Base-by-base conservation (phyloP, 2,113 vertebrate genomes). In the Plecotus auritus region DNA sequence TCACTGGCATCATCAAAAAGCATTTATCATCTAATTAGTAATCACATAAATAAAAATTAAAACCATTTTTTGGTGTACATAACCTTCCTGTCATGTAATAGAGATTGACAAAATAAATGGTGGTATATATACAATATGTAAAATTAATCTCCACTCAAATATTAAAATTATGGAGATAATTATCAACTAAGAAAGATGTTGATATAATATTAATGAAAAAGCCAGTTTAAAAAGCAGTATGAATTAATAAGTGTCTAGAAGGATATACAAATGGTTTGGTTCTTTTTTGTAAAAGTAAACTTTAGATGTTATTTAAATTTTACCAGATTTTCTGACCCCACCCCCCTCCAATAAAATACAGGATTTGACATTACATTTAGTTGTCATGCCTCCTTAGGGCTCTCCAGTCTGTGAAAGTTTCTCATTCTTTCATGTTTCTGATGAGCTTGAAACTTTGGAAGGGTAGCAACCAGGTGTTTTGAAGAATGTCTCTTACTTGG, bases 261-360 rank as follows among this genome's bases (percentile, higher is more conserved):
- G 10, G 30, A 69, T 78, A 83, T 17, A 82, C 2, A 85, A 66
- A 11, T 74, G 42, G 8, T 64, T 66, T 66, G 30, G 11, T 67
- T 83, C 45, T 59, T 85, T 80, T 45, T 11, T 6, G 23, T 61
- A 61, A 42, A 51, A 45, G 66, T 83, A 91, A 74, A 26, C 26
- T 85, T 28, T 17, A 69, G 54, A 35, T 94, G 92, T 45, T 89
- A 83, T 82, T 95, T 30, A 86, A n/a, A 67, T 54, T 83, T 95
- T 42, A 56, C 22, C 5, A 40, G 7, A 64, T 93, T 80, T 84
- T 85, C 32, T 40, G 37, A 42, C 37, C 17, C 28, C 7, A 37
- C 3, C 16, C 9, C 37, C 13, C 16, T 40, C 13, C 4, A 18
- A 42, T 18, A 64, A 1, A 37, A 32, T 30, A 49, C 40, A 78